Evolutionary conservation across 2,113 vertebrate species (phyloP), one percentile per base, ranked within the genome.

Genomic region (Sigmodon hispidus): DNA sequence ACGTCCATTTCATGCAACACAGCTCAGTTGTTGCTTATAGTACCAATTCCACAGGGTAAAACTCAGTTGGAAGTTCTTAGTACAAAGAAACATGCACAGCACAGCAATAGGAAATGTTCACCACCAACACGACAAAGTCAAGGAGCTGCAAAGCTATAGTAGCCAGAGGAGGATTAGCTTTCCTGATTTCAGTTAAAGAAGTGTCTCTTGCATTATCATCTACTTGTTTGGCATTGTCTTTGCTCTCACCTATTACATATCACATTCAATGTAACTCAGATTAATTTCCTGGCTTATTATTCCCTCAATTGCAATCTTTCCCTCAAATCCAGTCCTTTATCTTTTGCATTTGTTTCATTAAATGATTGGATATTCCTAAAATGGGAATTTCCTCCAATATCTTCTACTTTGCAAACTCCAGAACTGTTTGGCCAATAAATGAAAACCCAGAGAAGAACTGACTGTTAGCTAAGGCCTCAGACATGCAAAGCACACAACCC

Each of bases 401-500:
- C 91, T 96, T 97, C 90, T 90, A 97, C 93, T 98, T 97, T 97
- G 96, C 97, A 97, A 97, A 96, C 96, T 97, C 96, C 96, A 97
- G 40, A 93, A 89, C n/a, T 57, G 17, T 67, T 77, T 93, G 70
- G 89, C 69, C 72, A 65, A 36, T 88, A 48, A 55, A 63, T 94
- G 43, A 86, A 92, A 95, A 61, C 86, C 86, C 48, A 90, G n/a
- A 13, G 76, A 88, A 89, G 43, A 86, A 84, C 80, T 87, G 88
- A 96, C 86, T 95, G 79, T 92, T 93, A 97, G 95, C 89, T 94
- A 83, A 92, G 95, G 13, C 96, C 97, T 96, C 90, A 97, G 88
- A 94, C 97, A 98, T 98, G 97, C 97, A 98, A 98, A 98, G 97
- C 96, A 16, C 94, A 89, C 93, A 93, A 89, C 94, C 96, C 85